Evolutionary conservation across 2,113 vertebrate species (phyloP).

Genomic region (Motacilla alba): DNA sequence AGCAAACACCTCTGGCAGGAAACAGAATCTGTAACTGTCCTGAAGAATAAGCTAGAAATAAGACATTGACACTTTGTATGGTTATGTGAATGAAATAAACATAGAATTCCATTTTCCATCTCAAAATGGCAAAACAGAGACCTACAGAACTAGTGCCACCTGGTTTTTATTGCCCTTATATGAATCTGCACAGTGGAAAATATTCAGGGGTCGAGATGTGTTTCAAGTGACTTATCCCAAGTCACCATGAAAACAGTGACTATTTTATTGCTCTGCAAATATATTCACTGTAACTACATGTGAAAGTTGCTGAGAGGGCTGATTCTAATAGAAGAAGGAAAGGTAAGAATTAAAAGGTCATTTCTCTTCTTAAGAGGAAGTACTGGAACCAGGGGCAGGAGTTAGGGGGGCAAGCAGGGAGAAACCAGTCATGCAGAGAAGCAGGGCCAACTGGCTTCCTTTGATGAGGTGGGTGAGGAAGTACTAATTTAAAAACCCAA

Average conservation of each 20-base stretch:
- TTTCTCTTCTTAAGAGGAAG: not conserved
- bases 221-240: not conserved
- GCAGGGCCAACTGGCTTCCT: not conserved
- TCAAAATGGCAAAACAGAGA: not conserved
- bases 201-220: not conserved
- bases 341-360: not conserved
- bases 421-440: not conserved
- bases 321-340: not conserved
- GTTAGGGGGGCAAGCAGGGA: not conserved
- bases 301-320: not conserved
- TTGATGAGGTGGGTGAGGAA: not conserved
- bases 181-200: not conserved
- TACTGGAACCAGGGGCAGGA: not conserved
- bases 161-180: not conserved
- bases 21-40: not conserved
- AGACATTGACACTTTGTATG: not conserved
- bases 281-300: not conserved
- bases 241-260: not conserved
- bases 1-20: not conserved
- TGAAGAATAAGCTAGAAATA: not conserved
- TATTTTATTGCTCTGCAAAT: not conserved
- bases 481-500: not conserved
- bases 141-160: not conserved
- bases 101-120: not conserved
- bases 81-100: not conserved